A percentile compares a stretch with the other conserved stretches of the same genome.
These are phyloP conservation scores for Rhadinocentrus ornatus DNA, from an alignment of 2,797 vertebrate genomes.

Conservation along the genomic window DNA sequence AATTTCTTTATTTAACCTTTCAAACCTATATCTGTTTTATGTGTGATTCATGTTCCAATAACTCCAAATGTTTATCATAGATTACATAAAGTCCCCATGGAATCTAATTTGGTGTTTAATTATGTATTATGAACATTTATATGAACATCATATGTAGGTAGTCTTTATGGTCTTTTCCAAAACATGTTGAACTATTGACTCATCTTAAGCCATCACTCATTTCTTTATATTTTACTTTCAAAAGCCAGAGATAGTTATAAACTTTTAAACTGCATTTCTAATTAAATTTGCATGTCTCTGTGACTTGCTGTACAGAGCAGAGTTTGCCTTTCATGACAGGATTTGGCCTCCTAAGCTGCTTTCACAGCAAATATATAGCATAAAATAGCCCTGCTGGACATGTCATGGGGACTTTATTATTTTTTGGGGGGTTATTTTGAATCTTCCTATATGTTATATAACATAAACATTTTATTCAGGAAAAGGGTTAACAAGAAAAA, in stretches of 20 bases:
- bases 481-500: neutral
- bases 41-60: neutral
- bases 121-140: neutral
- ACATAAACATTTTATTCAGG: neutral
- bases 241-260: too few relatives aligned
- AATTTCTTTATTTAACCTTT: neutral
- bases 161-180: neutral
- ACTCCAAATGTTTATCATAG: neutral
- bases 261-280: too few relatives aligned
- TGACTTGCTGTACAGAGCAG: too few relatives aligned
- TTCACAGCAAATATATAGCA: neutral
- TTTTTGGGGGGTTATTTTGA: neutral
- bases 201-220: too few relatives aligned
- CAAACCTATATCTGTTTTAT: neutral
- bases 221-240: too few relatives aligned
- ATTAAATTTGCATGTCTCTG: too few relatives aligned
- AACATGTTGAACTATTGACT: neutral
- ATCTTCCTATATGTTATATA: neutral
- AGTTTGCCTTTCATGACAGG: neutral
- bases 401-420: constrained; percentile 1
- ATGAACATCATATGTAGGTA: too few relatives aligned
- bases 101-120: neutral
- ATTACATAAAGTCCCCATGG: neutral
- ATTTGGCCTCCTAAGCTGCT: neutral
- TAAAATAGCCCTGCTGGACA: neutral